Evolutionary conservation across 2,888 invertebrate species (phyloP), one percentile per base, ranked within the genome.

Genomic region (Rhagonycha fulva): DNA sequence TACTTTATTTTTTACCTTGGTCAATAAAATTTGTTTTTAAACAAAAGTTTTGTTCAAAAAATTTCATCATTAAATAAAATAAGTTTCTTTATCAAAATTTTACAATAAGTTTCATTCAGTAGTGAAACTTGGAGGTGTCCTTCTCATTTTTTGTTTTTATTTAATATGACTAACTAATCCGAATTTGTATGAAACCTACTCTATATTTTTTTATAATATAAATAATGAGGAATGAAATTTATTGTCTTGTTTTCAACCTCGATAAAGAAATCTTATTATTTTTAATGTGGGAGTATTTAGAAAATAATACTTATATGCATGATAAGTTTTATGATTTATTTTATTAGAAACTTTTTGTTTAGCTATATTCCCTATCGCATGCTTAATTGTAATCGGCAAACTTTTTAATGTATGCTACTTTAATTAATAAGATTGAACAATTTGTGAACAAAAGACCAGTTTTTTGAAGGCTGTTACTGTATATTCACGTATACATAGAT

Each of bases 401-500:
- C n/a, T 47, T 47, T 19, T 47, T 47, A 47, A 47, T 47, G 47
- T 47, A 47, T n/a, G 47, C 47, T 66, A 66, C 26, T 71, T 71
- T 71, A 63, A 28, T 14, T 14, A 14, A 28, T 26, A 32, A 19
- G 69, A 60, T 73, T 62, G 30, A 68, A 71, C 26, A 19, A 32
- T 30, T 61, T 71, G 62, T 62, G 14, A 70, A 72, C 72, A 63
- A 77, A 79, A 77, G 80, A 81, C 82, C 81, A 82, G 81, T 81
- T 78, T 80, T 78, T 70, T 80, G 71, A 81, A 82, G 81, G 82
- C 82, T 82, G 81, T 82, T 82, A 81, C 74, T 81, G 67, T 71
- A 61, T 67, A 66, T 66, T 66, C 26, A 66, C n/a, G 63, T 70
- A 71, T 70, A 69, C 70, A 72, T 69, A 47, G 71, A 30, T 70